Evolutionary conservation across 2,888 invertebrate genomes (phyloP).

Genomic region (Noctua pronuba): DNA sequence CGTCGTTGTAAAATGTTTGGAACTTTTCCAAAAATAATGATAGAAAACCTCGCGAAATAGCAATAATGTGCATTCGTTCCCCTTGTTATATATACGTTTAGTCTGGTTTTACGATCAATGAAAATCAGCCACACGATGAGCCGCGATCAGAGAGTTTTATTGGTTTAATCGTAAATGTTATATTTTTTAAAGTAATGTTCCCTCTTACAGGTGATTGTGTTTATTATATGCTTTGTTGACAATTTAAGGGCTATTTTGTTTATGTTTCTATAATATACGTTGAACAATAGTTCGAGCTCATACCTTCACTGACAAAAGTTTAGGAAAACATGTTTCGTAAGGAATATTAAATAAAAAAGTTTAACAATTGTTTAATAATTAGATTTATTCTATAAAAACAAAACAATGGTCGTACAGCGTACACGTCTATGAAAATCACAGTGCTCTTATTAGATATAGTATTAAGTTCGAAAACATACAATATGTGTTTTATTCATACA

Average conservation of each 20-base stretch:
- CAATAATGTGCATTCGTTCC: conserved; percentile 79
- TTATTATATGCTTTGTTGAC: background rate
- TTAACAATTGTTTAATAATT: background rate
- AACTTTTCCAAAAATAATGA: conserved; percentile 86
- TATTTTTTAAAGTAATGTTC: conserved; percentile 27
- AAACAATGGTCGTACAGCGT: background rate
- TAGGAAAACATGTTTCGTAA: background rate
- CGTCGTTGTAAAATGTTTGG: conserved; percentile 88
- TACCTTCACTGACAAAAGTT: background rate
- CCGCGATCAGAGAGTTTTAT: conserved; percentile 43
- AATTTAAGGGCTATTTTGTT: conserved; percentile 17
- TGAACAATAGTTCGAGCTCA: background rate
- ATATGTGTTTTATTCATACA: conserved; percentile 47
- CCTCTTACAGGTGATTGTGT: conserved; percentile 26
- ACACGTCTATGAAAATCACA: conserved; percentile 20
- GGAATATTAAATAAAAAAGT: conserved; percentile 3
- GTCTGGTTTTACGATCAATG: conserved; percentile 64
- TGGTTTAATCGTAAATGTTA: conserved; percentile 44
- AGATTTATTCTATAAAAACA: conserved; percentile 28
- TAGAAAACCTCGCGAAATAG: conserved; percentile 84
- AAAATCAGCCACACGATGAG: conserved; percentile 54
- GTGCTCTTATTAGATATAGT: background rate
- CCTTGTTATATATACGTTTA: conserved; percentile 67
- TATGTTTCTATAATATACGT: background rate
- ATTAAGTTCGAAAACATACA: background rate